These are phyloP conservation scores for Eilema caniola DNA, from an alignment of 2,888 invertebrate species.

Conservation along the genomic window DNA sequence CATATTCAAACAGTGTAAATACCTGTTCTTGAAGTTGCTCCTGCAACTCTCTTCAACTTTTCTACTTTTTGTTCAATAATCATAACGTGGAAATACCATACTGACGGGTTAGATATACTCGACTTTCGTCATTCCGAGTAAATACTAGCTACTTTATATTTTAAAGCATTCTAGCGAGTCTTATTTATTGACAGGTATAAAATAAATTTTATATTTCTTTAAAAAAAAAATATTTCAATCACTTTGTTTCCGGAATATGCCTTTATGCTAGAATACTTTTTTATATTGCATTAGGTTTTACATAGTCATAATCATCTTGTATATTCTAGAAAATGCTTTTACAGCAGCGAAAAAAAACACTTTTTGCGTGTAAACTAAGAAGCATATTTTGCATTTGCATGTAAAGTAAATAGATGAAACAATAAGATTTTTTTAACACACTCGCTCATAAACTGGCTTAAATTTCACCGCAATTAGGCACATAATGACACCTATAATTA, in stretches of 20 bases:
- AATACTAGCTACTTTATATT: not conserved
- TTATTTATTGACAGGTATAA: not conserved
- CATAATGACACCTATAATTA: too few species aligned
- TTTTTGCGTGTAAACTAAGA: too few species aligned
- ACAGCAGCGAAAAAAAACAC: not conserved
- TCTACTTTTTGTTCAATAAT: slow-evolving; percentile 86
- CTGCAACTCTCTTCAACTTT: slow-evolving; percentile 86
- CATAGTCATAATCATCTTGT: too few species aligned
- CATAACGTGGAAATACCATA: slow-evolving; percentile 79
- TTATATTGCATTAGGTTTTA: too few species aligned
- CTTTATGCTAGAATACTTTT: too few species aligned
- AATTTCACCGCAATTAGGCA: too few species aligned
- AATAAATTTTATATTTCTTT: not conserved
- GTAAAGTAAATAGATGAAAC: not conserved
- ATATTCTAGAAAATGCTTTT: not conserved
- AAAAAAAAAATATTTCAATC: too few species aligned
- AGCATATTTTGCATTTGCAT: too few species aligned
- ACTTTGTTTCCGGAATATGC: not conserved
- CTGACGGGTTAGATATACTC: slow-evolving; percentile 30
- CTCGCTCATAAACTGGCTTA: too few species aligned
- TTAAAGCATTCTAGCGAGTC: not conserved
- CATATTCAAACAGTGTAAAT: slow-evolving; percentile 85
- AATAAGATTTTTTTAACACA: not conserved
- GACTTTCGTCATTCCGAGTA: slow-evolving; percentile 28
- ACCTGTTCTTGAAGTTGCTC: slow-evolving; percentile 86